phyloP scores from a whole-genome alignment of 2,797 vertebrate genomes.

The Xyrichtys novacula region DNA sequence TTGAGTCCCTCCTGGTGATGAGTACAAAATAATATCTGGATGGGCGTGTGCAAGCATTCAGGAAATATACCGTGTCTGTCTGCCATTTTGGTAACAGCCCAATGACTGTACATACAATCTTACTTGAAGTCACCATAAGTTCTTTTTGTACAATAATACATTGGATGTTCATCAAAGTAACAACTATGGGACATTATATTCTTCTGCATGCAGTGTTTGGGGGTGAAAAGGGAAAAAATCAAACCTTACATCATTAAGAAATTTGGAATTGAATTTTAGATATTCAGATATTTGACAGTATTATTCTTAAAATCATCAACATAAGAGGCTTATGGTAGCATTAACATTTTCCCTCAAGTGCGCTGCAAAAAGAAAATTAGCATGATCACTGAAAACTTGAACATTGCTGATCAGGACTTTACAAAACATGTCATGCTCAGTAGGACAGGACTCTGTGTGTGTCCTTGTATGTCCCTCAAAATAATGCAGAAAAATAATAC shows the following conservation, averaged over 20 bases:
- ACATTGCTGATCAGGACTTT: conserved; percentile 37
- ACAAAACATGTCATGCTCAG: conserved; percentile 12
- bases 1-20: conserved; percentile 51
- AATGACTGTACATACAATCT: conserved; percentile 77
- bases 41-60: conserved; percentile 56
- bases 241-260: conserved; percentile 22
- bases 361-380: conserved; percentile 26
- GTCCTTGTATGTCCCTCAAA: conserved; percentile 51
- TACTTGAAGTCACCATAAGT: conserved; percentile 82
- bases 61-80: conserved; percentile 58
- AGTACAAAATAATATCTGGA: conserved; percentile 28
- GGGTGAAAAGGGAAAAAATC: conserved; percentile 31
- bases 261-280: conserved; percentile 15
- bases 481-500: conserved; percentile 76
- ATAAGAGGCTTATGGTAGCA: conserved; percentile 12
- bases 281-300: conserved; percentile 13
- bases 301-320: conserved; percentile 25
- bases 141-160: conserved; percentile 80
- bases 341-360: conserved; percentile 11
- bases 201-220: conserved; percentile 64
- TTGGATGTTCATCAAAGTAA: conserved; percentile 77
- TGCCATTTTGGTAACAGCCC: conserved; percentile 49
- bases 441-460: conserved; percentile 20
- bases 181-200: conserved; percentile 73
- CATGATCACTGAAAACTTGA: conserved; percentile 41